These are phyloP conservation scores for Nilaparvata lugens DNA, from an alignment of 1,140 invertebrate genomes.

Conservation along the genomic window DNA sequence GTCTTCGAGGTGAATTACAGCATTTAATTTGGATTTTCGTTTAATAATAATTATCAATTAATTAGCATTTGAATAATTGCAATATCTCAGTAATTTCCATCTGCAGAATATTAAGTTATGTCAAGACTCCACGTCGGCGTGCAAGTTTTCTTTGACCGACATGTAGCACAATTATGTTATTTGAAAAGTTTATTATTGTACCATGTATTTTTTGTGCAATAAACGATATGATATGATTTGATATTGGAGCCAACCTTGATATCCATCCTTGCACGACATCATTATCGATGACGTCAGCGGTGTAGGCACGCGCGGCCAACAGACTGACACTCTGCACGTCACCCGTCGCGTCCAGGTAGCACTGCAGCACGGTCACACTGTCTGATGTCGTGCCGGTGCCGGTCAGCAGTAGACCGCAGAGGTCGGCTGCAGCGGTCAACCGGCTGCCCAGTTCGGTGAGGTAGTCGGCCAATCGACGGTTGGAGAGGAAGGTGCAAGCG, in stretches of 20 bases:
- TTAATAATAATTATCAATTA: no score
- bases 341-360: conserved; percentile 79
- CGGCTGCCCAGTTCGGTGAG: conserved; percentile 57
- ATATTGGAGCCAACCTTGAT: conserved; percentile 50
- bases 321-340: conserved; percentile 88
- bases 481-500: conserved; percentile 80
- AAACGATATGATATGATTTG: no score
- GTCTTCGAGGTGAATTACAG: no score
- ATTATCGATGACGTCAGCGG: conserved; percentile 52
- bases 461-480: conserved; percentile 69
- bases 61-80: no score
- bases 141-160: no score
- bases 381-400: conserved; percentile 45
- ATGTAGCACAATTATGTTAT: no score
- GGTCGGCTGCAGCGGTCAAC: conserved; percentile 65
- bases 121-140: no score
- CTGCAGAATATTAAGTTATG: no score
- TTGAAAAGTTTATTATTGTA: no score
- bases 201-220: no score
- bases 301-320: conserved; percentile 63
- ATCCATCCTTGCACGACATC: conserved; percentile 61
- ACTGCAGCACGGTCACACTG: conserved; percentile 69
- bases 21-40: no score
- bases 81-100: no score
- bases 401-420: conserved; percentile 79